These are phyloP conservation scores for Malacoraja senta DNA, from an alignment of 2,797 vertebrate species.

Conservation along the genomic window DNA sequence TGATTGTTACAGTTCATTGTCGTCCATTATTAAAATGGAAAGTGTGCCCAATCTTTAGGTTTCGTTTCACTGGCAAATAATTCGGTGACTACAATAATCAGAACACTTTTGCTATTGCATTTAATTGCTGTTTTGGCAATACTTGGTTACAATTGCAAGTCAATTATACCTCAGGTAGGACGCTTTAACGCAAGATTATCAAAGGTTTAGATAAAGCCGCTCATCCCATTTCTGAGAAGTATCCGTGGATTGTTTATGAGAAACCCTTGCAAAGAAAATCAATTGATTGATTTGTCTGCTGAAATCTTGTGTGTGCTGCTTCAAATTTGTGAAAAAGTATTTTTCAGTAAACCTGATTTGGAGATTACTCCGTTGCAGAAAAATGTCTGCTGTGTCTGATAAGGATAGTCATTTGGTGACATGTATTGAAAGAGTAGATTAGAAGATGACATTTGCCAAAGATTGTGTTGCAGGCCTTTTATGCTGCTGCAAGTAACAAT, in stretches of 20 bases:
- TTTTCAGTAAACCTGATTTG: background rate
- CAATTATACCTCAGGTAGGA: background rate
- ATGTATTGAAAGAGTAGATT: background rate
- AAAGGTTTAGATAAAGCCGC: background rate
- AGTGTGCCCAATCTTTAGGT: background rate
- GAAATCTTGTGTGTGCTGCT: background rate
- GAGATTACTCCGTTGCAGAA: background rate
- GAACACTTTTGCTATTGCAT: background rate
- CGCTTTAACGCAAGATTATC: background rate
- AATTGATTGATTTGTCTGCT: background rate
- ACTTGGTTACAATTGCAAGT: background rate
- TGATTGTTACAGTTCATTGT: too few species aligned
- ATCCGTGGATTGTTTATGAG: background rate
- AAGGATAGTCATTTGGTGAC: background rate
- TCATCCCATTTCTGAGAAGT: background rate
- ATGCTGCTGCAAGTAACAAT: too few species aligned
- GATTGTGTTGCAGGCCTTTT: too few species aligned
- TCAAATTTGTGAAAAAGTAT: background rate
- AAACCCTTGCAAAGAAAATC: background rate
- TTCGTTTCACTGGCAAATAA: background rate
- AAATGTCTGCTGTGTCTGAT: background rate
- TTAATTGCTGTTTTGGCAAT: background rate
- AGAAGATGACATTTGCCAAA: background rate
- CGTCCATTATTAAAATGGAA: too few species aligned
- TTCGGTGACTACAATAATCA: background rate